Base-by-base conservation (phyloP, 2,888 invertebrate genomes). In the Aethes cnicana region DNA sequence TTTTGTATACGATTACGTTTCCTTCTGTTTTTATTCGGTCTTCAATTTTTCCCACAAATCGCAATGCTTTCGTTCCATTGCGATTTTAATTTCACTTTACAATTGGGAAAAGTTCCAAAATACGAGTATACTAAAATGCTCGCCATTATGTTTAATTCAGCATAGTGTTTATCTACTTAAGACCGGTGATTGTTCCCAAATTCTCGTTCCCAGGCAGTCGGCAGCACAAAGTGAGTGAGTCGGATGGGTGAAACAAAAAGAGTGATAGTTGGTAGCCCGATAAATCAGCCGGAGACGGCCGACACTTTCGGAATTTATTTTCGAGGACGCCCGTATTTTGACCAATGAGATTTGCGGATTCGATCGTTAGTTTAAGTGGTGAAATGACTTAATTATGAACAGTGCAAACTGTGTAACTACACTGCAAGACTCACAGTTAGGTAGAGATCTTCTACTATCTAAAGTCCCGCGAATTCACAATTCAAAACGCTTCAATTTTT, bases 251-350 rank as follows among this genome's bases (percentile, higher is more conserved):
- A 76, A 76, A 83, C 81, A 81, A 86, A 86, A 87, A 82, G 62
- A 77, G 81, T 79, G 77, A 85, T 85, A 86, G 86, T 86, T 77
- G 72, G 75, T 65, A 78, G 77, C 74, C 66, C 81, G 77, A 88
- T 89, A 89, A 90, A 90, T 90, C 88, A 87, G 77, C 59, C 58
- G 55, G 54, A 62, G 71, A 66, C 72, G 75, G 71, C 73, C 66
- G 75, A 79, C 84, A 81, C 79, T 78, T 78, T 73, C 55, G 81
- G 85, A 86, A 87, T 87, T 85, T 82, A 85, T 86, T 84, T 78
- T 65, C 74, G 72, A 61, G 64, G 65, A 56, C 62, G 69, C 58
- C 60, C 59, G 66, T 67, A 69, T 70, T 69, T 57, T 54, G 68
- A 64, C 62, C 37, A 43, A 43, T 26, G 37, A 8, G 21, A 16